A percentile compares a stretch with the other conserved stretches of the same genome.
Evolutionary conservation across 92 coral and sea anemone genomes (phyloP).

Genomic region (Plumapathes pennacea): DNA sequence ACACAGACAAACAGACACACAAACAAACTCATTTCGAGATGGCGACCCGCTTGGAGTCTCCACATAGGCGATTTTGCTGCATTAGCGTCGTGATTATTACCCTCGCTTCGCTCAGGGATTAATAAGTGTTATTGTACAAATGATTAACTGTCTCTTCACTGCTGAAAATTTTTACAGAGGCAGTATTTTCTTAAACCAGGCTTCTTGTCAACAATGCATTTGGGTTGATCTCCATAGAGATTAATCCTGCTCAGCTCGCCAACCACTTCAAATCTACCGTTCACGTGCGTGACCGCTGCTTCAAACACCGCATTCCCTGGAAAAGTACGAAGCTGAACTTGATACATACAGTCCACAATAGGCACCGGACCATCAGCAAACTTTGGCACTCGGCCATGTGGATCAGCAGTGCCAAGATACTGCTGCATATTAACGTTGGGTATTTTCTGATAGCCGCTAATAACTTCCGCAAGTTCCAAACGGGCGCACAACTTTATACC

Average conservation of each 20-base stretch:
- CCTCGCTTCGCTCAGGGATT: too few species aligned
- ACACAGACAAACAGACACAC: too few species aligned
- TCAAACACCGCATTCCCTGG: conserved; percentile 89
- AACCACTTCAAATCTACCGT: conserved; percentile 46
- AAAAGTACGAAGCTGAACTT: conserved; percentile 57
- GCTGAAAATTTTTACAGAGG: conserved; percentile 66
- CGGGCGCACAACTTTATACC: conserved; percentile 54
- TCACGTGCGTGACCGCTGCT: conserved; percentile 56
- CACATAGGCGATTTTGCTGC: too few species aligned
- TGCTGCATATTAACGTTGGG: conserved; percentile 63
- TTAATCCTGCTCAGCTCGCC: conserved; percentile 87
- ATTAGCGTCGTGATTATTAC: too few species aligned
- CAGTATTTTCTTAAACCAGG: conserved; percentile 87
- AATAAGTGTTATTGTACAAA: too few species aligned
- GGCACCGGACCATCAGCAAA: conserved; percentile 44
- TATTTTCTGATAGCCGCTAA: conserved; percentile 71
- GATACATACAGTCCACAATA: conserved; percentile 70
- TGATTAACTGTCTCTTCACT: too few species aligned
- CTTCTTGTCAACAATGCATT: conserved; percentile 71
- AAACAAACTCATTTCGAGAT: too few species aligned
- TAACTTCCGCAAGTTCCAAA: conserved; percentile 53
- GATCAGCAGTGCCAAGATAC: conserved; percentile 75
- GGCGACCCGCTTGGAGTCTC: too few species aligned
- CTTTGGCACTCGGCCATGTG: conserved; percentile 79
- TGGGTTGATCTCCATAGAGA: conserved; percentile 82